A percentile compares a stretch with the other conserved stretches of the same genome.
phyloP scores from a whole-genome alignment of 2,113 vertebrate genomes.

The Callaeas wilsoni region DNA sequence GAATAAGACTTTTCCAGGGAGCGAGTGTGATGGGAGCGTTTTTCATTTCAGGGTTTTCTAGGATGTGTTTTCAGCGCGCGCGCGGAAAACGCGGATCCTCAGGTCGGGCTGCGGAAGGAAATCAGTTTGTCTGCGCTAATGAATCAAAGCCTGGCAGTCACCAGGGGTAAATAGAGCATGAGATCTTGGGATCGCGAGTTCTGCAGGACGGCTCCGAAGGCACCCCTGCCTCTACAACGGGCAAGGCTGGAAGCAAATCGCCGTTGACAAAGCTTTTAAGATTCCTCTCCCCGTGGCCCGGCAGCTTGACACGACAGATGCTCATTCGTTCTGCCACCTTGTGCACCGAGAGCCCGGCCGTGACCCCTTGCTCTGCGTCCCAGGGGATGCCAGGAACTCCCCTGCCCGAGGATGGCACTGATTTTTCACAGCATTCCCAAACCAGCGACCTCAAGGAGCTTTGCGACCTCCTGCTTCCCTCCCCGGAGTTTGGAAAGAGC shows the following conservation, averaged over 20 bases:
- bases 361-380: neutral
- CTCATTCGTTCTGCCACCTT: neutral
- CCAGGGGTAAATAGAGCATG: constrained; percentile 43
- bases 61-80: rapidly evolving
- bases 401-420: neutral
- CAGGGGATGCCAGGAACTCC: too few species aligned
- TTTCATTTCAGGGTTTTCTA: neutral
- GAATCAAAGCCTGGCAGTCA: neutral
- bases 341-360: neutral
- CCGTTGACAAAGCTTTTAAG: constrained; percentile 3
- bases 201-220: neutral
- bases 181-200: neutral
- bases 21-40: neutral
- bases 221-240: neutral
- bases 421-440: neutral
- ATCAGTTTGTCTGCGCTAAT: neutral
- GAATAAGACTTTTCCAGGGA: neutral
- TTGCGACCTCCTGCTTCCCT: rapidly evolving
- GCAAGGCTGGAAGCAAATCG: neutral
- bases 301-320: neutral
- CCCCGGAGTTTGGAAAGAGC: neutral
- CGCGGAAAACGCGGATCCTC: neutral
- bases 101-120: neutral
- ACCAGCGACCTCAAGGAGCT: rapidly evolving
- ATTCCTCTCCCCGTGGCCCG: neutral